A percentile compares a stretch with the other conserved stretches of the same genome.
These are phyloP conservation scores for Eristalinus sepulchralis DNA, from an alignment of 2,888 invertebrate genomes.

Conservation along the genomic window DNA sequence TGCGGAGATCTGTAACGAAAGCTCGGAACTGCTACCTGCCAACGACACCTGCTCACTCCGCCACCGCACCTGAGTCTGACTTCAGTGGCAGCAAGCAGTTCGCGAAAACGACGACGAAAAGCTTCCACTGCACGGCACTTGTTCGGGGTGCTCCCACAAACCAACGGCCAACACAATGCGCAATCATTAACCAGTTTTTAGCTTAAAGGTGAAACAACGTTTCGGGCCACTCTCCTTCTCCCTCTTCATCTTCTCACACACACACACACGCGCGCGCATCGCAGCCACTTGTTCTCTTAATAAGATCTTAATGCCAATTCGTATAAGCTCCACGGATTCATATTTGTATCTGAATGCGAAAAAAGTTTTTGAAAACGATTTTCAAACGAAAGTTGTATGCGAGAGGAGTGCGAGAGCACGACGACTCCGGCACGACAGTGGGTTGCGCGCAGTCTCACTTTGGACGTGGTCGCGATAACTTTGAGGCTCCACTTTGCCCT, in stretches of 20 bases:
- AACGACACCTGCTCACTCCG: constrained; percentile 59
- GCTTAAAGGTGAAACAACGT: constrained; percentile 67
- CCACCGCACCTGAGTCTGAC: constrained; percentile 4
- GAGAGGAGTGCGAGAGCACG: constrained; percentile 33
- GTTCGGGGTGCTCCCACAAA: constrained; percentile 37
- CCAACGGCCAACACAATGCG: constrained; percentile 36
- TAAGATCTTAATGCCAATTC: constrained; percentile 53
- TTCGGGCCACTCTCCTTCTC: constrained; percentile 11
- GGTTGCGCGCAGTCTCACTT: constrained; percentile 73
- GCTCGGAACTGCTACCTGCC: constrained; percentile 45
- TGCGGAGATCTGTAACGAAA: constrained; percentile 35
- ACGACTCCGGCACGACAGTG: constrained; percentile 52
- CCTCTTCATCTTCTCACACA: constrained; percentile 7
- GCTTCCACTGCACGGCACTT: constrained; percentile 56
- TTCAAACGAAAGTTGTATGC: constrained; percentile 53
- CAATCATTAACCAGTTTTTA: constrained; percentile 37
- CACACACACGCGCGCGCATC: neutral
- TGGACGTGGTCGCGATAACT: constrained; percentile 73
- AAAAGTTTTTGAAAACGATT: constrained; percentile 34
- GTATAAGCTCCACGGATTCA: constrained; percentile 29
- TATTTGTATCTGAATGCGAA: constrained; percentile 41
- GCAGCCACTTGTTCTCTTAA: neutral
- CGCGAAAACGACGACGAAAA: constrained; percentile 30
- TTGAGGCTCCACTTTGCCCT: constrained; percentile 14
- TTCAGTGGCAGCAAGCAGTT: neutral